A percentile compares a stretch with the other conserved stretches of the same genome.
These are phyloP conservation scores for Bombyx mandarina DNA, from an alignment of 1,140 invertebrate species.

Conservation along the genomic window DNA sequence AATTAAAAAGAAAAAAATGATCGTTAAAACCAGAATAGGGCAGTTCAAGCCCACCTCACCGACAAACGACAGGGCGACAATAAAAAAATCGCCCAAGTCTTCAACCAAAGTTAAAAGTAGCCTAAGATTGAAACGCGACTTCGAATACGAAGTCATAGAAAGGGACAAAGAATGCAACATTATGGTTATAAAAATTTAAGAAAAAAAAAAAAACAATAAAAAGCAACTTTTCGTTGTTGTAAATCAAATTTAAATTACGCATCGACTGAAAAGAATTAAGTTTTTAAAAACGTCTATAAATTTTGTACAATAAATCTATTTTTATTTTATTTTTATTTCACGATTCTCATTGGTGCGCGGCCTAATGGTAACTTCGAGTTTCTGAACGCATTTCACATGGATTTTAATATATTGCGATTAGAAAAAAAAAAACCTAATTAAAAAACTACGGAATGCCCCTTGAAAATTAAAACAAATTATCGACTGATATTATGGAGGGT, in stretches of 20 bases:
- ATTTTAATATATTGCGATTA: no score
- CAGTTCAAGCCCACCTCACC: conserved; percentile 33
- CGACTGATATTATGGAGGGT: no score
- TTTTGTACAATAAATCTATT: no score
- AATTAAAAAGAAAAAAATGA: conserved; percentile 18
- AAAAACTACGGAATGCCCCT: no score
- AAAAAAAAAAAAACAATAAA: neutral
- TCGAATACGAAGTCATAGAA: conserved; percentile 51
- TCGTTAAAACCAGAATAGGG: conserved; percentile 39
- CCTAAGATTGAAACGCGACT: conserved; percentile 13
- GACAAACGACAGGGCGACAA: conserved; percentile 5
- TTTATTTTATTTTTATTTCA: no score
- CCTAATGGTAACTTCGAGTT: no score
- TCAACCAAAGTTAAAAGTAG: neutral
- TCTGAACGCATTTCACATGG: no score
- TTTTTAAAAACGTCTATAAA: no score
- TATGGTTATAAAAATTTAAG: conserved; percentile 45
- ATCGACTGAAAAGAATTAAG: no score
- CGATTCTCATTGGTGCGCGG: no score
- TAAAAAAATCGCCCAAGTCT: conserved; percentile 3
- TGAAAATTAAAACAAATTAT: no score
- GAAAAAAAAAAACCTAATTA: no score
- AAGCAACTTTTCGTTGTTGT: neutral
- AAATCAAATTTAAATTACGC: conserved; percentile 4
- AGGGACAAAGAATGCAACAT: conserved; percentile 55